These are phyloP conservation scores for Aquatica leii DNA, from an alignment of 2,888 invertebrate genomes.

Conservation along the genomic window DNA sequence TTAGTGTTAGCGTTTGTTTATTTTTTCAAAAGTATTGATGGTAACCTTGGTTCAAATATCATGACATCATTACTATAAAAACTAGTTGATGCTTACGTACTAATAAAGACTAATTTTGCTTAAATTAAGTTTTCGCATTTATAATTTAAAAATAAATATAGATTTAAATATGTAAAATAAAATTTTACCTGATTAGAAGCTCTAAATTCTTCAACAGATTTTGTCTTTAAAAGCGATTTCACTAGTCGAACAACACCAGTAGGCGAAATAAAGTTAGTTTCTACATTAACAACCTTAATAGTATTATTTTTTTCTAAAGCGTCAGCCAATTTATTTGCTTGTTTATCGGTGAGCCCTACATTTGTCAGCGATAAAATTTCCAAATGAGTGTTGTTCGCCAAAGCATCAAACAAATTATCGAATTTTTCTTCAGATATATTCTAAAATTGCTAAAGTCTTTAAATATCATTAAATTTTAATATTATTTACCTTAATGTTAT, in stretches of 20 bases:
- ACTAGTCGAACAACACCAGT: conserved; percentile 85
- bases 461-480: conserved; percentile 25
- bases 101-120: too few species aligned
- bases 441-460: conserved; percentile 64
- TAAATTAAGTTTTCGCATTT: too few species aligned
- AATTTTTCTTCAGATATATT: conserved; percentile 97
- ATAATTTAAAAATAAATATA: too few species aligned
- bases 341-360: conserved; percentile 90
- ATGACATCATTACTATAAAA: too few species aligned
- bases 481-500: conserved; percentile 92
- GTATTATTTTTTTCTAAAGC: conserved; percentile 83
- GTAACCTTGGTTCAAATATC: too few species aligned
- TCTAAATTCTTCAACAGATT: conserved; percentile 92
- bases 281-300: conserved; percentile 86
- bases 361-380: conserved; percentile 93
- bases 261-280: conserved; percentile 97
- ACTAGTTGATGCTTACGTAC: too few species aligned
- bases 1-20: too few species aligned
- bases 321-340: conserved; percentile 82
- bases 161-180: background rate
- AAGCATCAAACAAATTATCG: conserved; percentile 84
- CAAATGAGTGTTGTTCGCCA: conserved; percentile 90
- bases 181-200: conserved; percentile 92
- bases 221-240: conserved; percentile 84
- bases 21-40: too few species aligned